A percentile compares a stretch with the other conserved stretches of the same genome.
These are phyloP conservation scores for Nothoprocta perdicaria DNA, from an alignment of 2,113 vertebrate species.

Conservation along the genomic window DNA sequence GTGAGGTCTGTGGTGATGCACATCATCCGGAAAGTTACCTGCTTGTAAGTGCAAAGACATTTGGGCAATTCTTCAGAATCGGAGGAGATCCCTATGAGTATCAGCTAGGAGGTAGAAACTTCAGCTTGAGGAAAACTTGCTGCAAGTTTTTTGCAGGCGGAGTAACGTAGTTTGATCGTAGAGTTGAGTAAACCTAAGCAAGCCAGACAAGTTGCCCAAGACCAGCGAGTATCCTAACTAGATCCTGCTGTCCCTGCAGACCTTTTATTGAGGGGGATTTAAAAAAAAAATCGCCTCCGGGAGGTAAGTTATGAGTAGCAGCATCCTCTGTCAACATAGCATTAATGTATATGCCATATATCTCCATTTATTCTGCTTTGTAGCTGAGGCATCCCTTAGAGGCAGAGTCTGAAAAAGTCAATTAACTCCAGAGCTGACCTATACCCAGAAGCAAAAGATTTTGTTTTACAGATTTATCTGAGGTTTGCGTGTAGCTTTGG, in stretches of 20 bases:
- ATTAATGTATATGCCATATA: accelerated
- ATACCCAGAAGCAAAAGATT: conserved; percentile 24
- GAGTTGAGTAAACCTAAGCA: not conserved
- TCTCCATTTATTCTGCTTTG: not conserved
- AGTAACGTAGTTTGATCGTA: not conserved
- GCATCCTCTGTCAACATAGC: not conserved
- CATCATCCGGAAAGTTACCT: not conserved
- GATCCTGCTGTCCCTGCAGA: not conserved
- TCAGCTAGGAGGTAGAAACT: not conserved
- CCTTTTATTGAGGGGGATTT: not conserved
- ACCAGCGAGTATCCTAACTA: not conserved
- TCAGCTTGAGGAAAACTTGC: not conserved
- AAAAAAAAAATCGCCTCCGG: not conserved
- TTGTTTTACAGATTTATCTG: conserved; percentile 42
- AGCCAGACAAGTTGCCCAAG: not conserved
- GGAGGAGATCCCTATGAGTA: not conserved
- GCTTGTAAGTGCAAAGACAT: not conserved
- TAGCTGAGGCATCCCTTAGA: not conserved
- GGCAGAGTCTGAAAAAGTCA: conserved; percentile 4
- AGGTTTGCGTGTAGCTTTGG: conserved; percentile 55
- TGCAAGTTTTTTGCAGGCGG: not conserved
- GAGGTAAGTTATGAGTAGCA: not conserved
- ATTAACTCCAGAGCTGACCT: conserved; percentile 5
- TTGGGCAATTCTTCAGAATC: not conserved
- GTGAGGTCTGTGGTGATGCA: accelerated